Evolutionary conservation across 2,797 vertebrate species (phyloP), one percentile per base, ranked within the genome.

Genomic region (Hirundo rustica): DNA sequence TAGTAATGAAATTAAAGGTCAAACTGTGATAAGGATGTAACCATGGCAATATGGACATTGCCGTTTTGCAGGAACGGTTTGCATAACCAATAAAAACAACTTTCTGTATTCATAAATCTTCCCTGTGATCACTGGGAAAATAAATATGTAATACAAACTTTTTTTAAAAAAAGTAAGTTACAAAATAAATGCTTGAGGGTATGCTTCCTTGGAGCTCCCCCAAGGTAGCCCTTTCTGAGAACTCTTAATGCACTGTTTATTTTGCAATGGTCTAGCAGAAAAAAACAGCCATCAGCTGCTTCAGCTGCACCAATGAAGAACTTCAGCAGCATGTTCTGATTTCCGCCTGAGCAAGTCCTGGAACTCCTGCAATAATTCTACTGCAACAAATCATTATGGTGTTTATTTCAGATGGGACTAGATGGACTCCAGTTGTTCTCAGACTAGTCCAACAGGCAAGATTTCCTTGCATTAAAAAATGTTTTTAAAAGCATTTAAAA

Each of bases 1-100:
- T 92, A 60, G 74, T 53, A 75, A 70, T 42, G 15, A 82, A 96
- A 66, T 22, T 13, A 47, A 65, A 93, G 79, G 91, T 91, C 88
- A 89, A 64, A 50, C 21, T n/a, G 48, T 67, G 78, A 76, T 91
- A 80, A 91, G 78, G 54, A 71, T 44, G 57, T 74, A 89, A 82
- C 64, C 77, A 60, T 85, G 64, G 83, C 22, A 85, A 91, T 64
- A 55, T 34, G n/a, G 65, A 18, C 89, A 67, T 27, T 54, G 64
- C 29, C 71, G 5, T 48, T 79, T 76, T 70, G 55, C 53, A 25
- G 71, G 23, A 82, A 30, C 5, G 7, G 65, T 79, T 87, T 92
- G 60, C 0, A 0, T 65, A 91, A 85, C 30, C 53, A 26, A 8
- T 16, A 44, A 34, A 64, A 92, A 82, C 1, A 91, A 89, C 17